A percentile compares a stretch with the other conserved stretches of the same genome.
Conservation (phyloP, 2,113 vertebrate genomes). For the Scortum barcoo region DNA sequence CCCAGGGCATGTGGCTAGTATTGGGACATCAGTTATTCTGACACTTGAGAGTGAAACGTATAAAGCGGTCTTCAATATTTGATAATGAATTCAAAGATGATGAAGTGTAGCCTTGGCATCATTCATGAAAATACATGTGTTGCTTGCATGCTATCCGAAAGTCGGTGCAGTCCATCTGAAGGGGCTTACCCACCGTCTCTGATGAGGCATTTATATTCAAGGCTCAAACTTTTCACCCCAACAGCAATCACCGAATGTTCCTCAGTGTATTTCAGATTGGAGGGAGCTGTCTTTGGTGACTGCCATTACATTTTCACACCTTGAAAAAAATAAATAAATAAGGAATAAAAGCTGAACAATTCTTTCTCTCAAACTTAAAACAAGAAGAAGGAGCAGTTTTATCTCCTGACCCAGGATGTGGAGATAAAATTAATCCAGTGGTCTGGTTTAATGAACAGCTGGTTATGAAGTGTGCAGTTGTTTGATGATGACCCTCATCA, state of each 20-base stretch:
- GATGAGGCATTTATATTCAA: constrained; percentile 62
- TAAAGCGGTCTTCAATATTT: constrained; percentile 73
- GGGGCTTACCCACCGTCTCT: constrained; percentile 10
- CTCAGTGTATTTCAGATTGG: constrained; percentile 26
- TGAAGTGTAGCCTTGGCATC: constrained; percentile 62
- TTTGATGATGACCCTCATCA: constrained; percentile 59
- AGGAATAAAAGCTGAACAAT: constrained; percentile 19
- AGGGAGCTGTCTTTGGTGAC: constrained; percentile 42
- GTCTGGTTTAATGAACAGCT: constrained; percentile 35
- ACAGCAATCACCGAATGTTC: constrained; percentile 31
- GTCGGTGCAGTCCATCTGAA: constrained; percentile 36
- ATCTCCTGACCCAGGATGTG: not conserved
- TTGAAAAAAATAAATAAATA: constrained; percentile 19
- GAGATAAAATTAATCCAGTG: constrained; percentile 5
- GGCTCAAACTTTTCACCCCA: constrained; percentile 41
- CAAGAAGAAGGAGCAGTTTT: not conserved
- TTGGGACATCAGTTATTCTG: constrained; percentile 79
- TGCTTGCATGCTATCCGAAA: constrained; percentile 50
- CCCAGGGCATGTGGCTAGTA: constrained; percentile 67
- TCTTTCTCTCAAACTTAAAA: not conserved
- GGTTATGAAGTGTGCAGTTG: constrained; percentile 30
- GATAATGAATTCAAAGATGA: constrained; percentile 79
- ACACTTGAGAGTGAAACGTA: constrained; percentile 72
- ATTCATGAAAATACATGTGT: constrained; percentile 62
- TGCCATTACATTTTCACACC: constrained; percentile 50